Conservation (phyloP, 2,888 invertebrate genomes). For the Fragum whitleyi region DNA sequence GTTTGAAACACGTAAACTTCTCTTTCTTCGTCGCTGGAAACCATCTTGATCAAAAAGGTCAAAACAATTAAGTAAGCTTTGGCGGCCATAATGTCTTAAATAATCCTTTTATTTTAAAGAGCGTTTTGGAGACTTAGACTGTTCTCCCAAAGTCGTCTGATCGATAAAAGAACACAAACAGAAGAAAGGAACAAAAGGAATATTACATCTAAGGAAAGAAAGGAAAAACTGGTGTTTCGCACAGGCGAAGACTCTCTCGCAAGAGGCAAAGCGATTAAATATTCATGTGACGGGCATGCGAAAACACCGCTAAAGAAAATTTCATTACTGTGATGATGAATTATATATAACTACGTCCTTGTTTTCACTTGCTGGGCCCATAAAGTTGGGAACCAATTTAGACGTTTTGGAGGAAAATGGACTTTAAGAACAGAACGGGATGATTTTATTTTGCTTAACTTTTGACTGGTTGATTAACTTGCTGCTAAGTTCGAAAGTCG, state of each 20-base stretch:
- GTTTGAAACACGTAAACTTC: not conserved
- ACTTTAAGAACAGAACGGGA: not conserved
- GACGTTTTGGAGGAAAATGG: not conserved
- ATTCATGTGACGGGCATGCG: constrained; percentile 45
- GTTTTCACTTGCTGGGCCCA: not conserved
- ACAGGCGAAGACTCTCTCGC: constrained; percentile 6
- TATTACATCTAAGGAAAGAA: constrained; percentile 16
- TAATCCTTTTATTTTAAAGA: not conserved
- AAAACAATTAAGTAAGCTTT: not conserved
- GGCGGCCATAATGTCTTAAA: not conserved
- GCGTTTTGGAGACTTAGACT: not conserved
- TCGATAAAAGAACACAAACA: constrained; percentile 5
- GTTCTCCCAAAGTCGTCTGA: not conserved
- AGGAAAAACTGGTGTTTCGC: constrained; percentile 20
- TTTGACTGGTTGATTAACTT: too few species aligned
- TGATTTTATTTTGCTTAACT: too few species aligned
- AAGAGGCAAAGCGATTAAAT: constrained; percentile 32
- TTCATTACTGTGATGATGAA: constrained; percentile 48
- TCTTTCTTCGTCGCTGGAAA: not conserved
- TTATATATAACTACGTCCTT: constrained; percentile 37
- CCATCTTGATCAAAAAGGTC: constrained; percentile 5
- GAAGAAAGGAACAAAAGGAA: constrained; percentile 22
- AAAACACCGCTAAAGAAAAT: constrained; percentile 50
- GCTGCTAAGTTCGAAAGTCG: too few species aligned
- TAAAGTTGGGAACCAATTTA: not conserved